phyloP scores from a whole-genome alignment of 2,113 vertebrate genomes.

The Aix galericulata region DNA sequence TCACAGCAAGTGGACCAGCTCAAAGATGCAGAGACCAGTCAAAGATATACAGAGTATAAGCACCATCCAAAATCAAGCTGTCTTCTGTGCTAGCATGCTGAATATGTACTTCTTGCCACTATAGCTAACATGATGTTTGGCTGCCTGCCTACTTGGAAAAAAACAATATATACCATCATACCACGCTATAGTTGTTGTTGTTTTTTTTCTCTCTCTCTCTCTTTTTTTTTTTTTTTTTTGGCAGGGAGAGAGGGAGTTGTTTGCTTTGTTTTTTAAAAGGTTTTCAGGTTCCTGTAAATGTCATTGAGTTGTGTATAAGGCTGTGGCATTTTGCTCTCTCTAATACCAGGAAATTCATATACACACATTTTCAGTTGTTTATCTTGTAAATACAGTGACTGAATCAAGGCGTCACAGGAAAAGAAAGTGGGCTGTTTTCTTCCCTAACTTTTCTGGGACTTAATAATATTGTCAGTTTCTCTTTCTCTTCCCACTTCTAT shows the following conservation, averaged over 20 bases:
- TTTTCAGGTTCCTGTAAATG: conserved; percentile 17
- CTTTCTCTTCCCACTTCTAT: conserved; percentile 64
- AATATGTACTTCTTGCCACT: neutral
- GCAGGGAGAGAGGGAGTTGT: neutral
- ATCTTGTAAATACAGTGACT: conserved; percentile 25
- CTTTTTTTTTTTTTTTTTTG: neutral
- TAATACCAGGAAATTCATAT: conserved; percentile 44
- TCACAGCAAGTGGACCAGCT: neutral
- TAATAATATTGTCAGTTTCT: conserved; percentile 22
- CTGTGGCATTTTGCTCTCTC: conserved; percentile 43
- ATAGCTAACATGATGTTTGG: neutral
- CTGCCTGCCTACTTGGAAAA: neutral
- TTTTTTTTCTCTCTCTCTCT: neutral
- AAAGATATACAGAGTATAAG: neutral
- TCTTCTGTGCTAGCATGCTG: neutral
- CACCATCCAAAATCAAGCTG: neutral
- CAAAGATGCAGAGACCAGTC: neutral
- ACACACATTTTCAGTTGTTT: neutral
- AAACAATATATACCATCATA: neutral
- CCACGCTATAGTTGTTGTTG: neutral
- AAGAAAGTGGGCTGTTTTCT: neutral
- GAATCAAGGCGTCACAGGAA: neutral
- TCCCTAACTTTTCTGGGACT: conserved; percentile 30
- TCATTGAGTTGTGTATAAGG: neutral
- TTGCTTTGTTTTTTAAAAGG: neutral